Conservation (phyloP, 53 echinoderm and acorn worm species). For the Arbacia lixula region DNA sequence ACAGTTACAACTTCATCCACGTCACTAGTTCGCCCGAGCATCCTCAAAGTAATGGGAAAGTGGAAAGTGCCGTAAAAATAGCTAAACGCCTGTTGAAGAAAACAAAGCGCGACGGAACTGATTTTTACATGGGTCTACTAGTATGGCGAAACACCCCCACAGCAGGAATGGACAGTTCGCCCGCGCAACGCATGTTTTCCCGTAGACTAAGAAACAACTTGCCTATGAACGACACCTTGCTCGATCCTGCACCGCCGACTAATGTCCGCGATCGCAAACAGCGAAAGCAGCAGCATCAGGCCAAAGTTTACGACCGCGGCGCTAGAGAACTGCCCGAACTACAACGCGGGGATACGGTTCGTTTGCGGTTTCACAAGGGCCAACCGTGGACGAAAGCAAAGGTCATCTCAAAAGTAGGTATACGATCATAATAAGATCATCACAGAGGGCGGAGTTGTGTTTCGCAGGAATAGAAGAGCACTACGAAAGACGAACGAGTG, state of each 20-base stretch:
- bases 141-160: conserved; percentile 23
- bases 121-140: conserved; percentile 11
- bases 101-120: conserved; percentile 1
- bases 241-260: conserved; percentile 43
- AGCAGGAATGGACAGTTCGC: conserved; percentile 1
- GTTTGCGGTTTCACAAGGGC: background rate
- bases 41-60: conserved; percentile 23
- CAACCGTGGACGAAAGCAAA: conserved; percentile 14
- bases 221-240: conserved; percentile 12
- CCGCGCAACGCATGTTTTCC: conserved; percentile 29
- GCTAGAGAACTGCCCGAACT: conserved; percentile 11
- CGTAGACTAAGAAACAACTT: conserved; percentile 35
- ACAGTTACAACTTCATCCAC: conserved; percentile 1
- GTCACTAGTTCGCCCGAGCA: background rate
- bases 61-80: background rate
- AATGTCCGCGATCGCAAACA: conserved; percentile 27
- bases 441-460: conserved; percentile 53
- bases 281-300: conserved; percentile 50
- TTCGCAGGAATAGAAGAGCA: conserved; percentile 57
- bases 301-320: conserved; percentile 56
- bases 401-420: background rate
- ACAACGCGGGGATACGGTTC: background rate
- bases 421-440: conserved; percentile 62
- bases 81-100: conserved; percentile 19
- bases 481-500: conserved; percentile 42